Evolutionary conservation across 2,113 vertebrate genomes (phyloP), one percentile per base, ranked within the genome.

Genomic region (Hippocampus comes): DNA sequence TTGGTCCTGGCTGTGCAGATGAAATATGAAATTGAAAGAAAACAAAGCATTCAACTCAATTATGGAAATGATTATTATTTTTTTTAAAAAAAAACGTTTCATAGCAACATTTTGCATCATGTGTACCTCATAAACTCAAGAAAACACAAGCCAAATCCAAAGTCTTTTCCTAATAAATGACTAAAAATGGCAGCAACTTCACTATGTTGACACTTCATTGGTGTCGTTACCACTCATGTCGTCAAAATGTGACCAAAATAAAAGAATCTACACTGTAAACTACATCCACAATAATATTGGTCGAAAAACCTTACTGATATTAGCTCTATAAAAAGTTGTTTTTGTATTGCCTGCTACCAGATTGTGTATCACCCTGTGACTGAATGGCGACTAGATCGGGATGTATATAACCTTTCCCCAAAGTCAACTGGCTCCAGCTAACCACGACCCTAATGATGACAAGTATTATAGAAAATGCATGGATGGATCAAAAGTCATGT

Each of bases 31-130:
- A 25, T 27, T 12, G 56, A 75, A 81, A 81, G 67, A 73, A 77
- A 78, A n/a, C 51, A 73, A 77, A 77, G n/a, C 51, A 34, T 70
- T 77, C n/a, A 51, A 51, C 55, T 78, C 42, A 81, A 77, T 73
- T 79, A 78, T 81, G 63, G 51, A 81, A 23, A 55, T 70, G 61
- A 74, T 79, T 57, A 75, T 77, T 18, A 1, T 56, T 21, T 1
- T 6, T 34, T 30, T 0, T 0, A 30, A 30, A 74, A 74, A 74
- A 7, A 80, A 25, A 59, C 1, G 4, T 59, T 59, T 25, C 56
- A 55, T 55, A 55, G 9, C 53, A 10, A 23, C 8, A 25, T 27
- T 59, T 25, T 27, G 2, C 23, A 57, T 57, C 21, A 25, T 59
- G 56, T 27, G 4, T 27, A 59, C 10, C 7, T 57, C 23, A 5